phyloP scores from a whole-genome alignment of 2,888 invertebrate species.

The Nomada goodeniana region DNA sequence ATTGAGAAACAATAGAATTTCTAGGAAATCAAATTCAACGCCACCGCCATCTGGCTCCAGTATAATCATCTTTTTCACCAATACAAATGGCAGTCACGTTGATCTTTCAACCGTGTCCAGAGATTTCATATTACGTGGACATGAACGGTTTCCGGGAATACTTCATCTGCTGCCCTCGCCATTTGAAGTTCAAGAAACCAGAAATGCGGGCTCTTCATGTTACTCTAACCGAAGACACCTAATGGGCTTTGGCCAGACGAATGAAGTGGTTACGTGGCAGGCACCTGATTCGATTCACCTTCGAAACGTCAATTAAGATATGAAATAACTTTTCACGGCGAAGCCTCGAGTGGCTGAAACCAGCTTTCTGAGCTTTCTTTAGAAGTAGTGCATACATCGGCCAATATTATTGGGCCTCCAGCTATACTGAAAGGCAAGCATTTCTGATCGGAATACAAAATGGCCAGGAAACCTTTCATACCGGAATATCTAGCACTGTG shows the following conservation, averaged over 20 bases:
- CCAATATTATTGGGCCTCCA: background rate
- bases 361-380: background rate
- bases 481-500: background rate
- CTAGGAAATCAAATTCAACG: too few relatives aligned
- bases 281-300: background rate
- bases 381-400: too few relatives aligned
- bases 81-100: too few relatives aligned
- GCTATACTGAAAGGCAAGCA: background rate
- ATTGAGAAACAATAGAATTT: background rate
- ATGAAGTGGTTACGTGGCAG: conserved; percentile 18
- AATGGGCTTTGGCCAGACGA: conserved; percentile 9
- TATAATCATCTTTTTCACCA: too few relatives aligned
- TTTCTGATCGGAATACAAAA: background rate
- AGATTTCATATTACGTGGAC: background rate
- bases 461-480: background rate
- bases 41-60: too few relatives aligned
- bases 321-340: conserved; percentile 8
- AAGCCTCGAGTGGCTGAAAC: too few relatives aligned
- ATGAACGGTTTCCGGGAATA: background rate
- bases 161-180: background rate
- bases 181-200: conserved; percentile 7
- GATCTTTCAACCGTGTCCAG: background rate
- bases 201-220: conserved; percentile 17
- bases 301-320: background rate
- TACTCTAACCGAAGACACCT: background rate